Conservation (phyloP, 2,797 vertebrate genomes). For the Ataeniobius toweri region DNA sequence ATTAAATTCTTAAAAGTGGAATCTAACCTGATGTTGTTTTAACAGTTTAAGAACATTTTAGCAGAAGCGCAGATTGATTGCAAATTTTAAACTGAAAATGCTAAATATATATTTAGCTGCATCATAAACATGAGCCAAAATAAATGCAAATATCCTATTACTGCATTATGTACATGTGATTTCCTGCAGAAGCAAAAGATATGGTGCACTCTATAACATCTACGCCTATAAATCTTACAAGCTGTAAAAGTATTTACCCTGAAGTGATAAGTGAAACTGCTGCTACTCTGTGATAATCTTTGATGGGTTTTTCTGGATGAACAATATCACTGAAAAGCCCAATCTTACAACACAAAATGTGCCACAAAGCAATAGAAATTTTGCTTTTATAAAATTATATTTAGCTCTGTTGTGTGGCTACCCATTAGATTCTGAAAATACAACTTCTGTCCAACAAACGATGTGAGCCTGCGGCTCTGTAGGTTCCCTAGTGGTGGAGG, state of each 20-base stretch:
- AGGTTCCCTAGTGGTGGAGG: slow-evolving; percentile 11
- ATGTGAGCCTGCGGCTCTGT: slow-evolving; percentile 16
- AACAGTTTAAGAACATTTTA: not conserved
- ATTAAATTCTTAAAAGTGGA: not conserved
- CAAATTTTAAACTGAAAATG: not conserved
- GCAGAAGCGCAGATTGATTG: not conserved
- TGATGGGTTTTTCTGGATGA: not conserved
- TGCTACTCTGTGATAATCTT: not conserved
- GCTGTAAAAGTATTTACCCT: not conserved
- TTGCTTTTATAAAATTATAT: slow-evolving; percentile 21
- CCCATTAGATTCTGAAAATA: slow-evolving; percentile 23
- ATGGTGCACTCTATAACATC: not conserved
- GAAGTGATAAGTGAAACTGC: slow-evolving; percentile 11
- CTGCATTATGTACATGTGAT: not conserved
- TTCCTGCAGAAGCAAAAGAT: slow-evolving; percentile 33
- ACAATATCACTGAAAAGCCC: slow-evolving; percentile 27
- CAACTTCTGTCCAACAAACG: slow-evolving; percentile 28
- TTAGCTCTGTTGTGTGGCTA: slow-evolving; percentile 8
- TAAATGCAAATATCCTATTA: not conserved
- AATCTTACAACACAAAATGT: slow-evolving; percentile 3
- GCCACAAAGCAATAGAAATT: slow-evolving; percentile 2
- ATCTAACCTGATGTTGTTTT: not conserved
- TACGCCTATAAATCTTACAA: slow-evolving; percentile 17
- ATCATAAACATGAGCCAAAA: not conserved
- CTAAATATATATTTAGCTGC: not conserved